These are phyloP conservation scores for Cheilosia vernalis DNA, from an alignment of 2,888 invertebrate genomes.

Conservation along the genomic window DNA sequence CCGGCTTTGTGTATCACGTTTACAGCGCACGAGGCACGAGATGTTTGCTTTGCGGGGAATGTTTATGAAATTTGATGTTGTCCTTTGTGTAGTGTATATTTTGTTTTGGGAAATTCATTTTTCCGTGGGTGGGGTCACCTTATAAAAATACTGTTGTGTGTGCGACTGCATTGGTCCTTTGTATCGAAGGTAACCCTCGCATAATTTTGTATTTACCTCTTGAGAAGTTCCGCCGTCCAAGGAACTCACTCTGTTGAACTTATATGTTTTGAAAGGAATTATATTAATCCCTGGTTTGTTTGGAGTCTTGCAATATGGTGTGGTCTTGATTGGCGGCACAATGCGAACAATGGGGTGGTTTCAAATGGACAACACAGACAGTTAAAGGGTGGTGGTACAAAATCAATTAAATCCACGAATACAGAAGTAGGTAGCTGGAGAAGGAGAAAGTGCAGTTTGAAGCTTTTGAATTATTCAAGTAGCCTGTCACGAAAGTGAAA, in stretches of 20 bases:
- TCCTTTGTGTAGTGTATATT: slow-evolving; percentile 41
- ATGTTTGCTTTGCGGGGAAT: slow-evolving; percentile 54
- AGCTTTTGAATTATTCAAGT: slow-evolving; percentile 41
- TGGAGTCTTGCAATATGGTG: slow-evolving; percentile 52
- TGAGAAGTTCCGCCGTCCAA: background rate
- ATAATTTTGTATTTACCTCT: slow-evolving; percentile 22
- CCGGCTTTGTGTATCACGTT: slow-evolving; percentile 31
- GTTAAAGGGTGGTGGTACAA: background rate
- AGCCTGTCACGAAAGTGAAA: slow-evolving; percentile 53
- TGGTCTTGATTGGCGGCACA: slow-evolving; percentile 42
- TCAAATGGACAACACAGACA: background rate
- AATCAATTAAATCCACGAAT: slow-evolving; percentile 58
- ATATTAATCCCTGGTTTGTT: slow-evolving; percentile 64
- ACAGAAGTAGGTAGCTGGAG: background rate
- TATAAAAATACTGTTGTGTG: slow-evolving; percentile 25
- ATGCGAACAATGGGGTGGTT: slow-evolving; percentile 9
- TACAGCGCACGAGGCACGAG: slow-evolving; percentile 8
- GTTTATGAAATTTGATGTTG: slow-evolving; percentile 41
- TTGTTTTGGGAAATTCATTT: slow-evolving; percentile 7
- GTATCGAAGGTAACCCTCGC: slow-evolving; percentile 52
- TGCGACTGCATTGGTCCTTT: slow-evolving; percentile 51
- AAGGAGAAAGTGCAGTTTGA: slow-evolving; percentile 56
- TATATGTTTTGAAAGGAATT: slow-evolving; percentile 31
- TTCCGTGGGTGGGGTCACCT: slow-evolving; percentile 8
- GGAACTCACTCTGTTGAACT: background rate